Base-by-base conservation (phyloP, 2,113 vertebrate species). In the Eidolon helvum region DNA sequence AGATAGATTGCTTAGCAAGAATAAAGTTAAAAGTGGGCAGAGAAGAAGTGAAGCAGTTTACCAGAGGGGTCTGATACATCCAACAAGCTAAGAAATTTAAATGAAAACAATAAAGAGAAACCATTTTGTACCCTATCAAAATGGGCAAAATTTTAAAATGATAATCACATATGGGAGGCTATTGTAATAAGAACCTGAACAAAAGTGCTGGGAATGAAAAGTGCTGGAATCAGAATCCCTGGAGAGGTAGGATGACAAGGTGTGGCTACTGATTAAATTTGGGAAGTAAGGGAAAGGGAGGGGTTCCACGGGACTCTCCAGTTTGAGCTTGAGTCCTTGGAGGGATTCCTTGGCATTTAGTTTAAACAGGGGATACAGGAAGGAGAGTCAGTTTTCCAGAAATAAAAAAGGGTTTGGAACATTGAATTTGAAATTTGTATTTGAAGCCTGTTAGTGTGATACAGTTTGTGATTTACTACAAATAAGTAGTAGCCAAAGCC, bases 401-500 rank as follows among this genome's bases (percentile, higher is more conserved):
- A 80, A 28, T 35, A 90, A 80, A 35, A 68, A 79, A 2, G 21
- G 48, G 15, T 90, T 79, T 55, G 48, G 48, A 90, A 69, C 65
- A 75, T 43, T 80, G 35, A 80, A 21, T 69, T 68, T 43, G 38
- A 68, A 55, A 57, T 69, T n/a, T 57, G 63, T 90, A 19, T 80
- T 65, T 12, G n/a, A 43, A 69, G 14, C 35, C 57, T 43, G 18
- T 80, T 43, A 19, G 63, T 45, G 48, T 69, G 38, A 33, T 69
- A n/a, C 16, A 33, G 38, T 40, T 90, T 68, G 63, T 80, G 35
- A 80, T 48, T 68, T 61, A 80, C 28, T 24, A 9, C 48, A 90
- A 79, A n/a, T 68, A 55, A 55, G 9, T 30, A 28, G 22, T 53
- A 53, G 35, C 35, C 55, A 26, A 72, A 40, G 4, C 48, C 12